These are phyloP conservation scores for Streptopelia turtur DNA, from an alignment of 2,797 vertebrate genomes.

Conservation along the genomic window DNA sequence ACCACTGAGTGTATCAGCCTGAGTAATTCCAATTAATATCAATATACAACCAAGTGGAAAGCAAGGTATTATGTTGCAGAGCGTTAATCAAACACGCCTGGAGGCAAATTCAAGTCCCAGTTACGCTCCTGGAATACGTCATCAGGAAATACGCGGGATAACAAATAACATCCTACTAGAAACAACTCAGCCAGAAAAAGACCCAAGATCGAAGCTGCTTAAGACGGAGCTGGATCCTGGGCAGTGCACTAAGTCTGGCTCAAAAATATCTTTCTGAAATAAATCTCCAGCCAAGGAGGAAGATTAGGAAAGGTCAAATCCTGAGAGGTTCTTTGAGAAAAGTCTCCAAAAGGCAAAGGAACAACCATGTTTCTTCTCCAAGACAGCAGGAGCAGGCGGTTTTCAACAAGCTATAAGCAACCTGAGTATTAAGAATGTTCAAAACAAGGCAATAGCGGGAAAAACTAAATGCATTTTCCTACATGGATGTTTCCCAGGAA, in stretches of 20 bases:
- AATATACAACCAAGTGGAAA: background rate
- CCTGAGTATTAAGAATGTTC: background rate
- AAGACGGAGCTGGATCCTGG: background rate
- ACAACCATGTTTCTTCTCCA: background rate
- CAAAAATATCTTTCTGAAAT: background rate
- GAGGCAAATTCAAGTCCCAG: background rate
- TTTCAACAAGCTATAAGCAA: background rate
- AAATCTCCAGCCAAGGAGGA: background rate
- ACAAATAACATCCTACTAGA: background rate
- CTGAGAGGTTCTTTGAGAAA: background rate
- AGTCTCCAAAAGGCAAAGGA: background rate
- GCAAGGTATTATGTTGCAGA: background rate
- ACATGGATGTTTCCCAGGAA: background rate
- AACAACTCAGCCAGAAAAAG: background rate
- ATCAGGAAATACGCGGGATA: background rate
- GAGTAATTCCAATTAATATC: background rate
- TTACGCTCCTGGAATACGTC: background rate
- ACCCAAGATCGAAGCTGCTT: background rate
- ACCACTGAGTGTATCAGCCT: background rate
- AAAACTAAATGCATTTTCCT: background rate
- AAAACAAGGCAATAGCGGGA: background rate
- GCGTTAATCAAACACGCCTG: fast-evolving
- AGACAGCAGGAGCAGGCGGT: background rate
- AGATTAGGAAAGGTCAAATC: background rate
- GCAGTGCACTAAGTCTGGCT: background rate